Evolutionary conservation across 2,113 vertebrate genomes (phyloP), one percentile per base, ranked within the genome.

Genomic region (Poecile atricapillus): DNA sequence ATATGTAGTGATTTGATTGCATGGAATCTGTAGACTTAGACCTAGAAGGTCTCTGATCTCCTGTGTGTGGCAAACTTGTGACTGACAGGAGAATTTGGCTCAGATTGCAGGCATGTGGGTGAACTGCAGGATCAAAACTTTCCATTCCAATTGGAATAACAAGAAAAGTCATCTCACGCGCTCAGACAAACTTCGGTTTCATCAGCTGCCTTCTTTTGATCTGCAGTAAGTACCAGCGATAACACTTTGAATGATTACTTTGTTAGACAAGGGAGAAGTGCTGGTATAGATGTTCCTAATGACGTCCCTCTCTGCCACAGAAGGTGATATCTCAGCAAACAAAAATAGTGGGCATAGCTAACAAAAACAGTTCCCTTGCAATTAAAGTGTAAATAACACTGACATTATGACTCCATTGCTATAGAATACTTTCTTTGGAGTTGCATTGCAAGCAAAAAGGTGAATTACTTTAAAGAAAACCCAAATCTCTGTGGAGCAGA

Each of bases 261-360:
- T 19, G 46, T 92, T 95, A 91, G 24, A 30, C 80, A 84, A 94
- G 58, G 46, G 50, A 80, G 71, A 77, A 76, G 68, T 84, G 89
- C 47, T 31, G 47, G n/a, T 41, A 65, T 80, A 41, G 82, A 50
- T 91, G 85, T 91, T 70, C 60, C 58, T 83, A 53, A 59, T 87
- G 35, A 80, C 1, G 0, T 25, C n/a, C 35, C 73, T 8, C 46
- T 31, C 47, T 24, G 4, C 62, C 93, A 67, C n/a, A 81, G 74
- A 71, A 93, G 53, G 84, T 92, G 86, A 91, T 89, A 92, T 71
- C 90, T 50, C 64, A 90, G 90, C 73, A 14, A 92, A 53, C 59
- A 90, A 93, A 93, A 96, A 82, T 56, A 95, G 94, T 76, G 81
- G 80, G 56, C 76, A 59, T 13, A 83, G 76, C 67, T 58, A 49